Evolutionary conservation across 2,797 vertebrate genomes (phyloP).

Genomic region (Hypotaenidia philippensis): DNA sequence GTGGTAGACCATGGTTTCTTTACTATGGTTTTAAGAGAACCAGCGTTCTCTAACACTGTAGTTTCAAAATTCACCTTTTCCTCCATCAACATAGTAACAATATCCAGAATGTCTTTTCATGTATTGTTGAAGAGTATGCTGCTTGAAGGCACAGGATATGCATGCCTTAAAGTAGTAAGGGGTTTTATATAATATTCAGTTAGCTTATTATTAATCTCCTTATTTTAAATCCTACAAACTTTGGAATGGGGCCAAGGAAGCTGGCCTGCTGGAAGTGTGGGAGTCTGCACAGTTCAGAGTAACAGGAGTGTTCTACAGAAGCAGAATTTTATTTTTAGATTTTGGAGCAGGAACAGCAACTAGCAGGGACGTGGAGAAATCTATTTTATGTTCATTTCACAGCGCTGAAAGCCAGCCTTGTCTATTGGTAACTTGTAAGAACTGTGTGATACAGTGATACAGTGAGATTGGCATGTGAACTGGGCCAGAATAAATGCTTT

Average conservation of each 20-base stretch:
- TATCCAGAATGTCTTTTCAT: neutral
- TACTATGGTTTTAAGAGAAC: neutral
- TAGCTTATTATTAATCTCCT: neutral
- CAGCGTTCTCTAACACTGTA: neutral
- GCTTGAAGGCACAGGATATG: neutral
- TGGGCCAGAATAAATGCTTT: neutral
- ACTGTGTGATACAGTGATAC: neutral
- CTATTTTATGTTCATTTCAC: neutral
- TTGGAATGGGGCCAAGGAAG: neutral
- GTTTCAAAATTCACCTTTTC: neutral
- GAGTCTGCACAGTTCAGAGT: neutral
- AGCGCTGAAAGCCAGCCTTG: neutral
- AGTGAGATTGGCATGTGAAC: neutral
- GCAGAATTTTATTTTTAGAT: neutral
- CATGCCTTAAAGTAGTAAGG: neutral
- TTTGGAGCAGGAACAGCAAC: constrained; percentile 3
- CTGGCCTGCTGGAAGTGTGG: neutral
- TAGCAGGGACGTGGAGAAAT: neutral
- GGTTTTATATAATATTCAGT: neutral
- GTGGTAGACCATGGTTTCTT: neutral
- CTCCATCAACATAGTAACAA: neutral
- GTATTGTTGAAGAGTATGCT: neutral
- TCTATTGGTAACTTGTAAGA: neutral
- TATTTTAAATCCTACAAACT: neutral
- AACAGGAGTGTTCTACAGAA: neutral